Evolutionary conservation across 1,140 invertebrate genomes (phyloP).

Genomic region (Geopemphigus sp.): DNA sequence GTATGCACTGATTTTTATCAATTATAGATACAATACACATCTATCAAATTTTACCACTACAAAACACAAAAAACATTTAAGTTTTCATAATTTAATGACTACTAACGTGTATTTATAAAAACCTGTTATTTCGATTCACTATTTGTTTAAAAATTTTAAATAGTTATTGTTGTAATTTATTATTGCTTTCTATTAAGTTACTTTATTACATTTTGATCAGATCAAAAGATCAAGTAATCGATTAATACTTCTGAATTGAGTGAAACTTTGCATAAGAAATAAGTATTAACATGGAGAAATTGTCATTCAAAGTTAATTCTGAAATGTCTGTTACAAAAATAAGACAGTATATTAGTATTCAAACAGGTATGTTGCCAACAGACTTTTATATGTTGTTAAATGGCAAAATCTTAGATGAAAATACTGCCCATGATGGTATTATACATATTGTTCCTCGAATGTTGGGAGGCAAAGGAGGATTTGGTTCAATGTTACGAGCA

Average conservation of each 20-base stretch:
- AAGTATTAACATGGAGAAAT: not conserved
- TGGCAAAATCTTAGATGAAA: conserved; percentile 38
- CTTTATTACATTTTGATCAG: not conserved
- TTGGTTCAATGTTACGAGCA: conserved; percentile 93
- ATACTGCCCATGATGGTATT: conserved; percentile 9
- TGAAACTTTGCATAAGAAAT: not conserved
- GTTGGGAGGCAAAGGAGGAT: conserved; percentile 80
- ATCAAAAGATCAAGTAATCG: no score
- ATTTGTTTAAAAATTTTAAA: no score
- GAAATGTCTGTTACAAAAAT: not conserved
- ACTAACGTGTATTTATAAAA: not conserved
- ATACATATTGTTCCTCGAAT: conserved; percentile 58
- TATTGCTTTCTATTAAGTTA: not conserved
- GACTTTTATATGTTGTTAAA: conserved; percentile 50
- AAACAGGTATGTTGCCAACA: conserved; percentile 33
- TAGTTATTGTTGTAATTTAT: no score
- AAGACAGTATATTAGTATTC: not conserved
- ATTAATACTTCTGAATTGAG: not conserved
- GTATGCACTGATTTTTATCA: conserved; percentile 24
- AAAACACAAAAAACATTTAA: no score
- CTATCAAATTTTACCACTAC: not conserved
- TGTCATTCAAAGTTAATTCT: conserved; percentile 2
- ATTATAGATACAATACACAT: not conserved
- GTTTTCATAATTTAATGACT: no score
- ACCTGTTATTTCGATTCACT: no score